These are phyloP conservation scores for Sympetrum striolatum DNA, from an alignment of 2,888 invertebrate species.

Conservation along the genomic window DNA sequence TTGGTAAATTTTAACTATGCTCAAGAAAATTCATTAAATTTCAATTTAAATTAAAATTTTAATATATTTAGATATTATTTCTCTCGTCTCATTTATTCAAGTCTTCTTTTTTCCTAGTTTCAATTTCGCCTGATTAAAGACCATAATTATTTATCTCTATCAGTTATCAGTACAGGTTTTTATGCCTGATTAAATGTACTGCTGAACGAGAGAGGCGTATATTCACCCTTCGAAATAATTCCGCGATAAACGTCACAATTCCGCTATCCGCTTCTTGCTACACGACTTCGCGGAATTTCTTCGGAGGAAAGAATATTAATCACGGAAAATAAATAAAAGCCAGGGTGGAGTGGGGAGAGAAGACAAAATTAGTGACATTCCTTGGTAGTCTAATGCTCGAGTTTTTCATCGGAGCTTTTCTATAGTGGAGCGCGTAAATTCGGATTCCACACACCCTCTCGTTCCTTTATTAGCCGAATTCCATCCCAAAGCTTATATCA, in stretches of 20 bases:
- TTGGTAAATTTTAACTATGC: too few species aligned
- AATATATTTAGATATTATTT: too few species aligned
- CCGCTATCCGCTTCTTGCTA: neutral
- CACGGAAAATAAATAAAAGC: neutral
- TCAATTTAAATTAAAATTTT: too few species aligned
- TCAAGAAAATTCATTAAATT: too few species aligned
- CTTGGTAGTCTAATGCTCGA: neutral
- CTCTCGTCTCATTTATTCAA: too few species aligned
- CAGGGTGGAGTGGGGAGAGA: neutral
- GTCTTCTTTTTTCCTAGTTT: too few species aligned
- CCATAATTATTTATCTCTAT: too few species aligned
- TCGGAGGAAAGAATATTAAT: neutral
- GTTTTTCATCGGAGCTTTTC: neutral
- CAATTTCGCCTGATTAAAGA: too few species aligned
- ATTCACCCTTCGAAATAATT: too few species aligned
- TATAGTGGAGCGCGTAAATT: constrained; percentile 11
- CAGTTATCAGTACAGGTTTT: too few species aligned
- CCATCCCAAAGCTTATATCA: neutral
- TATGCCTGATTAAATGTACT: too few species aligned
- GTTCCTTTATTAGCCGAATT: neutral
- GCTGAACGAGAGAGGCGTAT: too few species aligned
- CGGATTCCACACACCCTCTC: constrained; percentile 7
- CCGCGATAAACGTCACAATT: neutral
- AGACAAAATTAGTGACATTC: constrained; percentile 41
- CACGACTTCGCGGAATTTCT: neutral